A percentile compares a stretch with the other conserved stretches of the same genome.
Evolutionary conservation across 2,797 vertebrate genomes (phyloP).

Genomic region (Hydrocynus forskahlii): DNA sequence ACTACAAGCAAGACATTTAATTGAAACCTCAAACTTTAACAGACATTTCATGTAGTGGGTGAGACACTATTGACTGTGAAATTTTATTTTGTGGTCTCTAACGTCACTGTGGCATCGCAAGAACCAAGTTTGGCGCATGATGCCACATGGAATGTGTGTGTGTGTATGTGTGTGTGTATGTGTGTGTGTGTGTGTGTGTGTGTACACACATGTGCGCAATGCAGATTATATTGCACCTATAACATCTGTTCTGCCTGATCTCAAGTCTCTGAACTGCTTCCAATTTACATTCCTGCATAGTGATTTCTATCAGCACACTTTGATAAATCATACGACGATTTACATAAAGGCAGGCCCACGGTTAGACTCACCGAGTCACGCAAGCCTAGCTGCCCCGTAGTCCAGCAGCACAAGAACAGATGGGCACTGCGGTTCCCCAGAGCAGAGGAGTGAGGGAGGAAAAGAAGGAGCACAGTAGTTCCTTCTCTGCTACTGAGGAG

Average conservation of each 20-base stretch:
- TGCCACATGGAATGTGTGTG: conserved; percentile 28
- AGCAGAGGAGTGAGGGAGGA: not conserved
- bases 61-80: conserved; percentile 9
- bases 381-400: conserved; percentile 48
- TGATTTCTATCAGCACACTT: conserved; percentile 73
- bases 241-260: conserved; percentile 74
- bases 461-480: not conserved
- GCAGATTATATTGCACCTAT: conserved; percentile 72
- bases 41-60: not conserved
- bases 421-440: conserved; percentile 17
- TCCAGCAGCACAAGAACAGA: conserved; percentile 47
- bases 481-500: not conserved
- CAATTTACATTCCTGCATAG: conserved; percentile 83
- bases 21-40: not conserved
- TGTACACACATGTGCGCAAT: conserved; percentile 60
- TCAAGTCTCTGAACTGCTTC: conserved; percentile 76
- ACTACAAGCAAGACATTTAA: not conserved
- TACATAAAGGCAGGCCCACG: conserved; percentile 57
- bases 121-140: conserved; percentile 7
- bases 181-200: conserved; percentile 25
- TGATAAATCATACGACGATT: conserved; percentile 69
- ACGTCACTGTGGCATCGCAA: conserved; percentile 16
- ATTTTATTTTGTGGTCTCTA: conserved; percentile 17
- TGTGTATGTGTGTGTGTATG: no score
- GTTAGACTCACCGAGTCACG: conserved; percentile 61